A percentile compares a stretch with the other conserved stretches of the same genome.
phyloP scores from a whole-genome alignment of 2,797 vertebrate genomes.

The Tadarida brasiliensis region DNA sequence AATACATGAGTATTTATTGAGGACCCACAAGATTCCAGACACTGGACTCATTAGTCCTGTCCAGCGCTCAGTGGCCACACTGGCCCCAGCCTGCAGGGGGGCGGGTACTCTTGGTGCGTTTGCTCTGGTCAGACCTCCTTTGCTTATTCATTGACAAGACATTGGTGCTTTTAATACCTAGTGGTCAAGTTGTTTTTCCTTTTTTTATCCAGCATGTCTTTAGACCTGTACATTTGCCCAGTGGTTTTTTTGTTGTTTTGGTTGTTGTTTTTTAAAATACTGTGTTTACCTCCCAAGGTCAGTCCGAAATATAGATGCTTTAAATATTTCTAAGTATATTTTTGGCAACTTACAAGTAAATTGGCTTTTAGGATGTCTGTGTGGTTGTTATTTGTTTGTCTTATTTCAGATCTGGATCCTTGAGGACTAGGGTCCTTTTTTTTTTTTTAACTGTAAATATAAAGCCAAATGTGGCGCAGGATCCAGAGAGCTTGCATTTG shows the following conservation, averaged over 20 bases:
- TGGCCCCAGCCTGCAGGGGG: rapidly evolving
- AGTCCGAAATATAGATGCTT: not conserved
- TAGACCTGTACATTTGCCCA: not conserved
- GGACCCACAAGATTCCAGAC: not conserved
- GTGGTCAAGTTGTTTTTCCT: not conserved
- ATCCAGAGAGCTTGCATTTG: not conserved
- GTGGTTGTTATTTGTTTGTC: not conserved
- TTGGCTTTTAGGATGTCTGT: not conserved
- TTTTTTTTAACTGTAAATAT: not conserved
- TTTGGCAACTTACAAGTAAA: not conserved
- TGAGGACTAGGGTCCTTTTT: not conserved
- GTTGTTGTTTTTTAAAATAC: not conserved
- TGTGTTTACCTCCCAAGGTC: not conserved
- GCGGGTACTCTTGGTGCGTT: not conserved
- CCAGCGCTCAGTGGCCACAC: not conserved
- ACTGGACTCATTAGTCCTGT: not conserved
- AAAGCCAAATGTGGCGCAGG: not conserved
- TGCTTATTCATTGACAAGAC: not conserved
- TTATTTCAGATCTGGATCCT: slow-evolving; percentile 18
- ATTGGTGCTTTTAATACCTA: not conserved
- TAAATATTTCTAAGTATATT: slow-evolving; percentile 53
- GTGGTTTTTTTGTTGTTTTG: not conserved
- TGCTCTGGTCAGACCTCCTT: not conserved
- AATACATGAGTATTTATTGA: not conserved
- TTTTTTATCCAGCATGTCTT: not conserved